phyloP scores from a whole-genome alignment of 2,113 vertebrate genomes.

The Fregetta grallaria region DNA sequence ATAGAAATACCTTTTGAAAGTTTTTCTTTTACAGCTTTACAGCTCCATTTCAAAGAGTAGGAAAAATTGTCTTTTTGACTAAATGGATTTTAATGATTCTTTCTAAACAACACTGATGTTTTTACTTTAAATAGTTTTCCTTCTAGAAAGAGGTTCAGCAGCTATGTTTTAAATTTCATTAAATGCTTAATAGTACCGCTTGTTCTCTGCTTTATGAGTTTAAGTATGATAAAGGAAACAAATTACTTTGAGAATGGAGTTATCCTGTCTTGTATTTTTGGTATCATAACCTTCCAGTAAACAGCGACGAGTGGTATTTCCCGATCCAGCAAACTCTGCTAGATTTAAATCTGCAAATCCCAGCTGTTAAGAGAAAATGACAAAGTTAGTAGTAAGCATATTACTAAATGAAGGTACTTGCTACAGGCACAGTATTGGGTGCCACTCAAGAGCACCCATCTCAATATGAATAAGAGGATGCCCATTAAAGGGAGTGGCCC shows the following conservation, averaged over 20 bases:
- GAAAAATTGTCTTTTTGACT: neutral
- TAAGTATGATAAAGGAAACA: neutral
- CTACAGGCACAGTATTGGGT: neutral
- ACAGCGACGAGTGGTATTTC: constrained; percentile 88
- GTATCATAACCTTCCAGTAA: constrained; percentile 97
- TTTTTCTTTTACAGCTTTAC: neutral
- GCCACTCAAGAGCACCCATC: neutral
- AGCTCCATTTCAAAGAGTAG: neutral
- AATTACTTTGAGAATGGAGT: constrained; percentile 96
- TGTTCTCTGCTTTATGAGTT: neutral
- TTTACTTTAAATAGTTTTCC: neutral
- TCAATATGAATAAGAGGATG: neutral
- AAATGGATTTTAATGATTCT: neutral
- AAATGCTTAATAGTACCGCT: neutral
- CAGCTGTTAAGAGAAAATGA: constrained; percentile 80
- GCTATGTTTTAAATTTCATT: neutral
- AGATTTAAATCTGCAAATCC: constrained; percentile 98
- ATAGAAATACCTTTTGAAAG: neutral
- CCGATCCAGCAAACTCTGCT: constrained; percentile 95
- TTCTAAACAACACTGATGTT: neutral
- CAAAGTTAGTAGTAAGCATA: neutral
- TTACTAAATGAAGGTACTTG: neutral
- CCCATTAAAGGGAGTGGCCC: neutral
- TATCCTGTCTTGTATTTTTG: constrained; percentile 96
- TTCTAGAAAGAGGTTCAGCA: neutral